A percentile compares a stretch with the other conserved stretches of the same genome.
phyloP scores from a whole-genome alignment of 1,140 invertebrate genomes.

The Drosophila eugracilis region DNA sequence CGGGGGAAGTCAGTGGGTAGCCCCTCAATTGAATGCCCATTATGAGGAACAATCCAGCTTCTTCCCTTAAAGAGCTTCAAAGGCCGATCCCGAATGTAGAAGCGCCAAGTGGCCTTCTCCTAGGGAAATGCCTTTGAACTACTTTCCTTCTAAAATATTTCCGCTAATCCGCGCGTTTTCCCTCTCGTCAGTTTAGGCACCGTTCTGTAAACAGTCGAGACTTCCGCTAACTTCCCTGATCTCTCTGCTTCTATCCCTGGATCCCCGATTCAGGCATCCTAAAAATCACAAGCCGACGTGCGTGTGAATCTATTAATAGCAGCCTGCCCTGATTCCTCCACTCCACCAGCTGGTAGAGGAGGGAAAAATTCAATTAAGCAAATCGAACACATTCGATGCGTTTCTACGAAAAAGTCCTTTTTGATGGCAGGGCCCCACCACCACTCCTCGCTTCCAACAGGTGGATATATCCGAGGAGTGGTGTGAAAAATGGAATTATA shows the following conservation, averaged over 20 bases:
- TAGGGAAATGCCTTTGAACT: too few species aligned
- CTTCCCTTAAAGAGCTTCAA: too few species aligned
- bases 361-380: conserved; percentile 74
- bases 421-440: conserved; percentile 18
- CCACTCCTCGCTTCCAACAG: conserved; percentile 13
- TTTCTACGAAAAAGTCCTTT: conserved; percentile 64
- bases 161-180: conserved; percentile 10
- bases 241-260: too few species aligned
- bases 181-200: conserved; percentile 5
- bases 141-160: too few species aligned
- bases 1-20: conserved; percentile 65
- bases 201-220: conserved; percentile 11
- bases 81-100: neutral
- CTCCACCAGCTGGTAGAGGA: conserved; percentile 36
- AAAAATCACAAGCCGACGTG: conserved; percentile 30
- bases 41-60: too few species aligned
- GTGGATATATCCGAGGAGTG: conserved; percentile 21
- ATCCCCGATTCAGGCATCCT: neutral
- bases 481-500: conserved; percentile 56
- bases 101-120: conserved; percentile 10
- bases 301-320: conserved; percentile 73
- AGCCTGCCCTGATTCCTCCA: conserved; percentile 26
- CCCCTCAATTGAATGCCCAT: conserved; percentile 29
- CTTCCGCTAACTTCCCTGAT: neutral
- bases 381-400: conserved; percentile 64